These are phyloP conservation scores for Colletes latitarsis DNA, from an alignment of 1,140 invertebrate genomes.

Conservation along the genomic window DNA sequence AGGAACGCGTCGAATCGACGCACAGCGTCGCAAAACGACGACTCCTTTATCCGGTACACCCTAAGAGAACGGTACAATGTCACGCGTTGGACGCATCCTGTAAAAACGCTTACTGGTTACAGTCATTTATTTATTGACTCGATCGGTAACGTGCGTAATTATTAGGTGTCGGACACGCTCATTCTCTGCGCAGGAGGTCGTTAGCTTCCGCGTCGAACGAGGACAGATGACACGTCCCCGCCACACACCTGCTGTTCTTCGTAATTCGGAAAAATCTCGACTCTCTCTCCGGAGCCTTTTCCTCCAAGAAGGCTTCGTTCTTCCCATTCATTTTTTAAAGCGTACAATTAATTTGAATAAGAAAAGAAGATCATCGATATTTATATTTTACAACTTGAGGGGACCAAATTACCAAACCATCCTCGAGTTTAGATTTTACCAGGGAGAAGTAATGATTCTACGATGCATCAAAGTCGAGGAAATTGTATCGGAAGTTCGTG, in stretches of 20 bases:
- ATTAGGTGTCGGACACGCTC: neutral
- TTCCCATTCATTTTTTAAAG: too few relatives aligned
- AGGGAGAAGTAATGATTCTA: too few relatives aligned
- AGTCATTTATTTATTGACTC: neutral
- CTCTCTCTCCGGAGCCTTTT: neutral
- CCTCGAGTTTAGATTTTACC: too few relatives aligned
- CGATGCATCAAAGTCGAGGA: too few relatives aligned
- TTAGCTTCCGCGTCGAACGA: neutral
- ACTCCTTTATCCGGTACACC: neutral
- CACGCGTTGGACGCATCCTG: neutral
- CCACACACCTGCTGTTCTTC: neutral
- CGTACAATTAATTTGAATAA: too few relatives aligned
- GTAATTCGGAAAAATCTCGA: neutral
- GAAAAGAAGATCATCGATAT: too few relatives aligned
- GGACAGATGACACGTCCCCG: too few relatives aligned
- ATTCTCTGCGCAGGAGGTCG: neutral
- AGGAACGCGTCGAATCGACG: neutral
- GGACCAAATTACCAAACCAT: too few relatives aligned
- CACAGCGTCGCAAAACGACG: neutral
- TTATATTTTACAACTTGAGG: too few relatives aligned
- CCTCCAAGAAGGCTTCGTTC: too few relatives aligned
- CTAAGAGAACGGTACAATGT: constrained; percentile 22
- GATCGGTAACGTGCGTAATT: neutral
- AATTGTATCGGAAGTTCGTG: too few relatives aligned
- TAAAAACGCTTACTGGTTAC: neutral